Conservation (phyloP, 2,797 vertebrate genomes). For the Apogon talboti region DNA sequence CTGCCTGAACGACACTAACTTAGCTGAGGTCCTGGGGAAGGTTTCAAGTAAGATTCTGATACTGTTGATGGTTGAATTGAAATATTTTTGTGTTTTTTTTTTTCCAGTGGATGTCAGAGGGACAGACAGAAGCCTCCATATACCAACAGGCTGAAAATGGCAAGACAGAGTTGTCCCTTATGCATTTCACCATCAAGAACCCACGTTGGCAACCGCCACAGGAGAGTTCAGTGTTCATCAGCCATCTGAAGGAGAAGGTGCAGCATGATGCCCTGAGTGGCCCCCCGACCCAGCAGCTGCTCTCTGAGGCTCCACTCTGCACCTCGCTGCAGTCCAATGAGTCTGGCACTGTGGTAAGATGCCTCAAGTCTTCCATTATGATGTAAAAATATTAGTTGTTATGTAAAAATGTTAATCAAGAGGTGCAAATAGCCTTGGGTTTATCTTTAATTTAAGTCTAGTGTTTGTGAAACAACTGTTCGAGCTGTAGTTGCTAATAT, state of each 20-base stretch:
- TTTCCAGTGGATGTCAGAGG: conserved; percentile 94
- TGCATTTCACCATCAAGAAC: conserved; percentile 99
- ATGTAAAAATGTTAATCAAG: too few species aligned
- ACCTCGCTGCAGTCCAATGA: conserved; percentile 85
- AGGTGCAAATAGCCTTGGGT: too few species aligned
- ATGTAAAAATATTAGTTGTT: not conserved
- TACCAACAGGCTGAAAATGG: conserved; percentile 99
- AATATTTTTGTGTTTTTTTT: conserved; percentile 1
- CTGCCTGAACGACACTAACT: not conserved
- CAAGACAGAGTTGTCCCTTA: conserved; percentile 97
- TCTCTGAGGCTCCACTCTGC: conserved; percentile 86
- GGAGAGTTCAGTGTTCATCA: conserved; percentile 96
- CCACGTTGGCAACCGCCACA: conserved; percentile 97
- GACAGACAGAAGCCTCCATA: conserved; percentile 96
- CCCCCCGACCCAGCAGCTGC: conserved; percentile 82
- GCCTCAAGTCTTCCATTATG: not conserved
- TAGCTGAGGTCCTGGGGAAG: not conserved
- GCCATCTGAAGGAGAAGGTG: conserved; percentile 96
- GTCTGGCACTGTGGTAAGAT: conserved; percentile 80
- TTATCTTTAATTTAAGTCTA: too few species aligned
- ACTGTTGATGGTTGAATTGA: not conserved
- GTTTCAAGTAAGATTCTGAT: not conserved
- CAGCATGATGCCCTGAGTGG: conserved; percentile 89
- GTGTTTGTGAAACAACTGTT: too few species aligned
- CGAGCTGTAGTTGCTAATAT: too few species aligned